Base-by-base conservation (phyloP, 2,797 vertebrate species). In the Nothura maculosa region DNA sequence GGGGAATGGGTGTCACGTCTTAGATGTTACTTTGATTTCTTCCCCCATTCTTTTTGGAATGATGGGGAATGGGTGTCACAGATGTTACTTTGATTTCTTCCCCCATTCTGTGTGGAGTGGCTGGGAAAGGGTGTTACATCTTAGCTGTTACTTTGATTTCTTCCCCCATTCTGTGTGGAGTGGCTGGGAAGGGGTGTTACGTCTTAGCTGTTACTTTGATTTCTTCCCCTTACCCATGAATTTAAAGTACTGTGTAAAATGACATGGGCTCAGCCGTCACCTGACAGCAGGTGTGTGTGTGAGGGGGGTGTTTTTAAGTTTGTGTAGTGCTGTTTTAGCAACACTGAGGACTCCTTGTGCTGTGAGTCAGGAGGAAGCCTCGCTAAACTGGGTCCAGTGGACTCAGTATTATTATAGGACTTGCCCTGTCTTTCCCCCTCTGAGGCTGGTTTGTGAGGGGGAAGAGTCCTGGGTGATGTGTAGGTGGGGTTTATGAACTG, bases 381-480 rank as follows among this genome's bases (percentile, higher is more conserved):
- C 75, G 74, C 60, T 69, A 60, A 92, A 68, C 90, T 88, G 87
- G 87, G 83, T 95, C 95, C 93, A 92, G 83, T 77, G 94, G 94
- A 93, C 88, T 92, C 93, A 82, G 87, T 57, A 77, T 50, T 58
- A 60, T 78, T 87, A 81, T 27, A 90, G 85, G 81, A 94, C 88
- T 89, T 91, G 47, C 80, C 85, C 82, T 81, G 87, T 69, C 81
- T 61, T 77, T 88, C 20, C 87, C 85, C 57, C 36, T 77, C 83
- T 61, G 75, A 68, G 70, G 57, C 43, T 94, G 81, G 72, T 90
- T 91, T 93, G 62, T 81, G 94, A 86, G 91, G 61, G 57, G 85
- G 88, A 42, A 42, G 32, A 70, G 83, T 84, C 73, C 85, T 79
- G 81, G 81, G 68, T 93, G 79, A 72, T 38, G 73, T 79, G 78